These are phyloP conservation scores for Phoebastria nigripes DNA, from an alignment of 2,797 vertebrate genomes.

Conservation along the genomic window DNA sequence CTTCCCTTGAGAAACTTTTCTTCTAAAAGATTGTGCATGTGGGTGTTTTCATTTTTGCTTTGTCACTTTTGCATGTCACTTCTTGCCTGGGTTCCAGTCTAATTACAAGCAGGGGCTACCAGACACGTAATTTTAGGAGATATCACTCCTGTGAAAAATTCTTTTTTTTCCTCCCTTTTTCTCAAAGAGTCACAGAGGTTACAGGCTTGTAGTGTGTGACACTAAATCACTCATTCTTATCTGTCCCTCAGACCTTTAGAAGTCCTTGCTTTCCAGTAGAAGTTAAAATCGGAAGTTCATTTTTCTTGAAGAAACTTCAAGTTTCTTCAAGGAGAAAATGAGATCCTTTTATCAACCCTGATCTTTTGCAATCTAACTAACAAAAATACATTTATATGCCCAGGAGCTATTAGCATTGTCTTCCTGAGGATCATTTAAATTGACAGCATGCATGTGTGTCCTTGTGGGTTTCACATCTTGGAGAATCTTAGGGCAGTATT, in stretches of 20 bases:
- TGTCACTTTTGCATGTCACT: not conserved
- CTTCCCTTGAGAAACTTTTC: not conserved
- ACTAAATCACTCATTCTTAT: not conserved
- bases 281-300: not conserved
- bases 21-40: not conserved
- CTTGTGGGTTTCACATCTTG: not conserved
- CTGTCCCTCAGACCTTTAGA: not conserved
- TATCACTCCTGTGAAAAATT: not conserved
- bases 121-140: not conserved
- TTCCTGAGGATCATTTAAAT: not conserved
- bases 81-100: not conserved
- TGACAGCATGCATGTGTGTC: not conserved
- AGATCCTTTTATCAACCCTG: not conserved
- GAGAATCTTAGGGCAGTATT: not conserved
- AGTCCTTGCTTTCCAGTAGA: not conserved
- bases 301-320: not conserved
- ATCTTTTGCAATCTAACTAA: not conserved
- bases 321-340: not conserved
- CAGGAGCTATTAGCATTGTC: not conserved
- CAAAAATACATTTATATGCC: not conserved
- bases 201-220: not conserved
- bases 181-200: not conserved
- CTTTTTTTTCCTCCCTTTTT: not conserved
- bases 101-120: not conserved
- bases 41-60: not conserved